A percentile compares a stretch with the other conserved stretches of the same genome.
Evolutionary conservation across 1,140 invertebrate genomes (phyloP).

Genomic region (Scaptomyza montana): DNA sequence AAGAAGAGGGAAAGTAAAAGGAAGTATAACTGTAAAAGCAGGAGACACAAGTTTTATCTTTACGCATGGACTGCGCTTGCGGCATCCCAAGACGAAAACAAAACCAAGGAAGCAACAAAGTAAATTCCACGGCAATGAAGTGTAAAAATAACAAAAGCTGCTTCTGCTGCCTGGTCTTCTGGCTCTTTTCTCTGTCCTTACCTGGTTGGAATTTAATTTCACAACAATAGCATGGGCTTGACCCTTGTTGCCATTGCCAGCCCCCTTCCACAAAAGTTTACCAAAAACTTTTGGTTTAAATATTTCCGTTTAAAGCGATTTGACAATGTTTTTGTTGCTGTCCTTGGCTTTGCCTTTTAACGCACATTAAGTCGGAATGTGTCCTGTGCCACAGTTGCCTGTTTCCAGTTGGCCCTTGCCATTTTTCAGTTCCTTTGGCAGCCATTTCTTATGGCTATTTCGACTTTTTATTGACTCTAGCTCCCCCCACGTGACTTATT

Average conservation of each 20-base stretch:
- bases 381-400: slow-evolving; percentile 33
- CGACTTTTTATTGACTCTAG: slow-evolving; percentile 51
- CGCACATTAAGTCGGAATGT: slow-evolving; percentile 52
- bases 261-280: slow-evolving; percentile 3
- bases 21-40: slow-evolving; percentile 29
- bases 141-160: slow-evolving; percentile 61
- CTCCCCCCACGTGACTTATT: slow-evolving; percentile 40
- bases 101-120: slow-evolving; percentile 44
- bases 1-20: slow-evolving; percentile 7
- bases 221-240: slow-evolving; percentile 37
- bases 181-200: neutral
- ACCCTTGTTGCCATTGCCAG: neutral
- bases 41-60: slow-evolving; percentile 55
- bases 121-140: slow-evolving; percentile 61
- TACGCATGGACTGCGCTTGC: slow-evolving; percentile 49
- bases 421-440: slow-evolving; percentile 42
- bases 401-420: slow-evolving; percentile 13
- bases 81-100: slow-evolving; percentile 52
- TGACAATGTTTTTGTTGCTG: slow-evolving; percentile 4
- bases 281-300: slow-evolving; percentile 48
- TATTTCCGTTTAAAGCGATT: slow-evolving; percentile 42
- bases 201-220: slow-evolving; percentile 53
- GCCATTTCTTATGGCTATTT: slow-evolving; percentile 51
- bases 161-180: slow-evolving; percentile 4
- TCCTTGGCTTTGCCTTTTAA: slow-evolving; percentile 45